Evolutionary conservation across 2,113 vertebrate genomes (phyloP).

Genomic region (Cryptotis parvus): DNA sequence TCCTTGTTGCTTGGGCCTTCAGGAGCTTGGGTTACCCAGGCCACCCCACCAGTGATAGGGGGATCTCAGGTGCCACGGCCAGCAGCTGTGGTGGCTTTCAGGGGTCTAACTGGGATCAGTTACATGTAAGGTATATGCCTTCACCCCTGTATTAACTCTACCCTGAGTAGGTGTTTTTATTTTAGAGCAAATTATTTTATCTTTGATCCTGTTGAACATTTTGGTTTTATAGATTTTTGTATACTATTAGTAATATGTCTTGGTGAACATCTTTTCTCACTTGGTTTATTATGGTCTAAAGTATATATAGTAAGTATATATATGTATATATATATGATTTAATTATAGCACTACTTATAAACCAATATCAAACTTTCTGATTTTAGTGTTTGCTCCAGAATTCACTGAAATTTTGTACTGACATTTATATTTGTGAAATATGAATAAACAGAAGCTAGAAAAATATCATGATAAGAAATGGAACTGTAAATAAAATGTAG

Average conservation of each 20-base stretch:
- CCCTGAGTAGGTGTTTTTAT: background rate
- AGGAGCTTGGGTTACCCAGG: too few species aligned
- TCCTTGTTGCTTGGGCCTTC: too few species aligned
- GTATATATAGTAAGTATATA: too few species aligned
- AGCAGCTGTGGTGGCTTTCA: too few species aligned
- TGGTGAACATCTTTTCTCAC: background rate
- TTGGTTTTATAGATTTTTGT: background rate
- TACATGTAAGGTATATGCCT: too few species aligned
- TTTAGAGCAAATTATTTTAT: slow-evolving; percentile 21
- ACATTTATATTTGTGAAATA: background rate
- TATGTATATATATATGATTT: background rate
- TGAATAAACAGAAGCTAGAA: background rate
- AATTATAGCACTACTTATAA: background rate
- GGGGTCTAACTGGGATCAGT: too few species aligned
- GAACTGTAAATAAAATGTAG: background rate
- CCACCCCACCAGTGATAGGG: too few species aligned
- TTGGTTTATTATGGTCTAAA: background rate
- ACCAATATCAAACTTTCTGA: background rate
- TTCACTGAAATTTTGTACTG: background rate
- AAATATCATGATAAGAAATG: background rate
- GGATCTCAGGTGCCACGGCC: too few species aligned
- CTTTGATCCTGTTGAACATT: background rate
- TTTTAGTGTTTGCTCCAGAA: background rate
- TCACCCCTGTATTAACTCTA: too few species aligned
- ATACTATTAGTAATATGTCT: background rate